A percentile compares a stretch with the other conserved stretches of the same genome.
Evolutionary conservation across 2,888 invertebrate genomes (phyloP).

Genomic region (Lampropteryx suffumata): DNA sequence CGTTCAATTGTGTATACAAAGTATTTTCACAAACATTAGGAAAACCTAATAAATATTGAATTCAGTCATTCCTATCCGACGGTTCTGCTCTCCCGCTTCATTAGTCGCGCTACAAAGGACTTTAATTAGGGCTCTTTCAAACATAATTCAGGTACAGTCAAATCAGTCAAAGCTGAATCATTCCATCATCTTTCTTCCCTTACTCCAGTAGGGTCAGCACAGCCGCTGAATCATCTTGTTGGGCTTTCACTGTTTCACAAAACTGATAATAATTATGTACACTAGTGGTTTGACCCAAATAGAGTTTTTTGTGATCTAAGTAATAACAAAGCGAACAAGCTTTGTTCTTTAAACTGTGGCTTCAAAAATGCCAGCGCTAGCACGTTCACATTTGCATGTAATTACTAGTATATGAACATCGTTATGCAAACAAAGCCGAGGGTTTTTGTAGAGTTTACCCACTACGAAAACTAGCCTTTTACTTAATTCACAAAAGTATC

Average conservation of each 20-base stretch:
- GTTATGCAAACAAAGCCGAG: slow-evolving; percentile 13
- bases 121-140: slow-evolving; percentile 31
- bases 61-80: slow-evolving; percentile 9
- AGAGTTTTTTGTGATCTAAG: no score
- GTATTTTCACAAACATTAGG: neutral
- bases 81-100: slow-evolving; percentile 23
- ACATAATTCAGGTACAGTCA: slow-evolving; percentile 23
- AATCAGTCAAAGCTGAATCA: neutral
- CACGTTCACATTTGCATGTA: slow-evolving; percentile 30
- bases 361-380: slow-evolving; percentile 16
- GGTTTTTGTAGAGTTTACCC: slow-evolving; percentile 11
- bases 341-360: neutral
- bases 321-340: neutral
- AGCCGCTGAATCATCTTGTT: no score
- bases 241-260: no score
- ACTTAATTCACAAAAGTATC: no score
- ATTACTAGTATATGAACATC: slow-evolving; percentile 25
- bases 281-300: no score
- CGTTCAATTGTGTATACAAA: neutral
- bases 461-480: neutral
- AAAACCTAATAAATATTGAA: slow-evolving; percentile 11
- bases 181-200: neutral
- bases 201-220: no score
- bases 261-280: no score
- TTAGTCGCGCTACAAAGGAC: slow-evolving; percentile 33